Conservation (phyloP, 2,888 invertebrate genomes). For the Heliconius erato region DNA sequence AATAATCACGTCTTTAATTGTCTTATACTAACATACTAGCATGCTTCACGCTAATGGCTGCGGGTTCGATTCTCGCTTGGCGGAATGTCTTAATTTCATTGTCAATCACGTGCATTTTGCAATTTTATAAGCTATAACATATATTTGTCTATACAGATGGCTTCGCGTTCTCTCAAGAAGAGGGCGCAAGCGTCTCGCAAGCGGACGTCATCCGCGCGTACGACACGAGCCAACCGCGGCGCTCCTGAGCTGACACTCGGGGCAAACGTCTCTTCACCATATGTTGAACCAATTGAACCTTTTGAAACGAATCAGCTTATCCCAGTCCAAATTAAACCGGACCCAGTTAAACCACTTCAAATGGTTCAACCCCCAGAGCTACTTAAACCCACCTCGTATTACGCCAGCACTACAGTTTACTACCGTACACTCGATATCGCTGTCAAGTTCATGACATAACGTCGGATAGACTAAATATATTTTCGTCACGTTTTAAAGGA, state of each 20-base stretch:
- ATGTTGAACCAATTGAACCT: conserved; percentile 21
- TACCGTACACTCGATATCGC: conserved; percentile 18
- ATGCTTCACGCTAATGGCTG: conserved; percentile 10
- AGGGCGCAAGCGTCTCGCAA: conserved; percentile 97
- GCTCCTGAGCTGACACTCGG: conserved; percentile 82
- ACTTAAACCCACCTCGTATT: not conserved
- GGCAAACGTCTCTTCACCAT: conserved; percentile 30
- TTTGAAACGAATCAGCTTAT: not conserved
- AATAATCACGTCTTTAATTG: not conserved
- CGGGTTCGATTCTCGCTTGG: conserved; percentile 28
- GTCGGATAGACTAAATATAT: conserved; percentile 36
- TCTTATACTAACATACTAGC: conserved; percentile 6
- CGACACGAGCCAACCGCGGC: conserved; percentile 96
- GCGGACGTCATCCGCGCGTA: conserved; percentile 98
- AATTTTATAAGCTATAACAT: not conserved
- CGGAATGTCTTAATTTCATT: not conserved
- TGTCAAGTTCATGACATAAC: conserved; percentile 19
- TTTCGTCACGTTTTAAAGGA: conserved; percentile 46
- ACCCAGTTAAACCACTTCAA: not conserved
- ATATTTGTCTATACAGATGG: conserved; percentile 89
- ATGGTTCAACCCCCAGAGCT: not conserved
- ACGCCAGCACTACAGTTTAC: not conserved
- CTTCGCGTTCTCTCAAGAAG: conserved; percentile 99
- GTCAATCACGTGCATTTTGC: not conserved
- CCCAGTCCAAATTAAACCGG: not conserved